These are phyloP conservation scores for Eristalinus aeneus DNA, from an alignment of 2,888 invertebrate genomes.

Conservation along the genomic window DNA sequence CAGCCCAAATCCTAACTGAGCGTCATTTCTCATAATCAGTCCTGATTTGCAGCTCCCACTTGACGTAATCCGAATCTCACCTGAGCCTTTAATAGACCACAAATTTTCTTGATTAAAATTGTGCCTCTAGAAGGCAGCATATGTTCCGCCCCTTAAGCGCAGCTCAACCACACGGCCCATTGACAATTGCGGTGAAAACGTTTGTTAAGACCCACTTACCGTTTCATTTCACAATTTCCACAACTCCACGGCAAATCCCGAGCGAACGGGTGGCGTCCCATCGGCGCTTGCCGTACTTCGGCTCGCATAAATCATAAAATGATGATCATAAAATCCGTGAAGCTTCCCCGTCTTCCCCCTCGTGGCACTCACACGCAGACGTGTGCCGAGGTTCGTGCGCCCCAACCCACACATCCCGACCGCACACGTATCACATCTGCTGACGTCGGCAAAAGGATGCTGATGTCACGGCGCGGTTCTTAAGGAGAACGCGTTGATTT, in stretches of 20 bases:
- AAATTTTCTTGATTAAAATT: not conserved
- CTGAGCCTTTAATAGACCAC: no score
- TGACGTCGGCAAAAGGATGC: conserved; percentile 32
- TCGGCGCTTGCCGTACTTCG: conserved; percentile 1
- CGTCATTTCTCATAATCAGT: no score
- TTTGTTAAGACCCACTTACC: not conserved
- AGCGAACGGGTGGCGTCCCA: not conserved
- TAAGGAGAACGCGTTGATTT: conserved; percentile 36
- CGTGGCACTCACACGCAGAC: conserved; percentile 3
- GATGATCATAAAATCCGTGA: conserved; percentile 29
- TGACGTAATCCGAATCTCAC: no score
- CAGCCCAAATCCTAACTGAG: no score
- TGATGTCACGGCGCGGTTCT: conserved; percentile 30
- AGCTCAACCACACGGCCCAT: not conserved
- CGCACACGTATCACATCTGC: conserved; percentile 29
- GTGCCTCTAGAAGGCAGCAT: not conserved
- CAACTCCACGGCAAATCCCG: not conserved
- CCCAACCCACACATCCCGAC: not conserved
- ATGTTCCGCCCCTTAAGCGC: not conserved
- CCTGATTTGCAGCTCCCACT: no score
- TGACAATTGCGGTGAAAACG: not conserved
- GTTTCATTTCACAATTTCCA: not conserved
- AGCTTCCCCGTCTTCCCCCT: not conserved
- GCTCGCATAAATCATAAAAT: conserved; percentile 32
- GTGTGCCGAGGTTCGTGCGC: not conserved